Evolutionary conservation across 2,113 vertebrate genomes (phyloP).

Genomic region (Plestiodon gilberti): DNA sequence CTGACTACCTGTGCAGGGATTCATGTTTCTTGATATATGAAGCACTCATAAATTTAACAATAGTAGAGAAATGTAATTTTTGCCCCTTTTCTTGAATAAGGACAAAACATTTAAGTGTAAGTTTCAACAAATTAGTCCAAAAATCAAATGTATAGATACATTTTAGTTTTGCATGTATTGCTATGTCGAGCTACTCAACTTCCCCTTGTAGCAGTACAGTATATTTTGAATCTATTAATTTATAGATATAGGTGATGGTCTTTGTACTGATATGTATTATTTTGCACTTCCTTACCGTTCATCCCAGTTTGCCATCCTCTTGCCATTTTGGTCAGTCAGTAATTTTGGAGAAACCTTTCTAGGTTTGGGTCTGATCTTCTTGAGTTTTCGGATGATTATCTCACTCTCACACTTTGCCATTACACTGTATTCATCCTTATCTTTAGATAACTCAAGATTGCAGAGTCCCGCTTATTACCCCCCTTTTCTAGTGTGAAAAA

Average conservation of each 20-base stretch:
- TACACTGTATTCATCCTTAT: background rate
- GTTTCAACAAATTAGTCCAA: background rate
- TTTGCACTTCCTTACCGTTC: background rate
- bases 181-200: background rate
- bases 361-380: background rate
- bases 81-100: background rate
- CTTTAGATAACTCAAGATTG: background rate
- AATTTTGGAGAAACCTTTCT: background rate
- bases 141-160: background rate
- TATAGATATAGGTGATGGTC: no score
- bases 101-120: background rate
- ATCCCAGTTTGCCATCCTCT: background rate
- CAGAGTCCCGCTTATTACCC: background rate
- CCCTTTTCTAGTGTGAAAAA: background rate
- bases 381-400: background rate
- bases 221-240: no score
- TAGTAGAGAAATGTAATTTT: background rate
- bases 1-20: background rate
- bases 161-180: background rate
- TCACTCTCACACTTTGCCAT: background rate
- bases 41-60: background rate
- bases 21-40: background rate
- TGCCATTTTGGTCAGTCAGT: background rate
- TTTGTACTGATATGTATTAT: background rate
- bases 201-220: no score